Evolutionary conservation across 2,113 vertebrate genomes (phyloP).

Genomic region (Phoenicopterus ruber): DNA sequence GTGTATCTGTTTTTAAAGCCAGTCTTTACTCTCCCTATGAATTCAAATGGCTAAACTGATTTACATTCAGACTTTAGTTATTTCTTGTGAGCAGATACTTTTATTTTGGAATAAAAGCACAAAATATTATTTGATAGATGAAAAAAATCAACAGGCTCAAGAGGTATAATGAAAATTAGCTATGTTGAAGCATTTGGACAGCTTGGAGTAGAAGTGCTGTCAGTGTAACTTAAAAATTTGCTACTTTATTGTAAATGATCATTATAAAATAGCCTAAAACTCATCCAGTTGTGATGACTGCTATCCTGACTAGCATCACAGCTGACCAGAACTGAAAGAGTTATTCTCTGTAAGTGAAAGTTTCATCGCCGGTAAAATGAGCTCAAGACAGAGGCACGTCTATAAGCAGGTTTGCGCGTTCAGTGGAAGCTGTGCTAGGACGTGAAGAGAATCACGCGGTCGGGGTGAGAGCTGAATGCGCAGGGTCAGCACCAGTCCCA

Average conservation of each 20-base stretch:
- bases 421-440: not conserved
- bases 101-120: not conserved
- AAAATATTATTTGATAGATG: not conserved
- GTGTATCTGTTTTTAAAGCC: not conserved
- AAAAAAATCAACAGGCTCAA: not conserved
- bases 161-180: not conserved
- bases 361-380: not conserved
- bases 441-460: fast-evolving
- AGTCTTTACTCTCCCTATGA: not conserved
- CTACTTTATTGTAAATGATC: not conserved
- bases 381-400: not conserved
- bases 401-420: not conserved
- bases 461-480: not conserved
- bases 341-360: not conserved
- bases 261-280: not conserved
- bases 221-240: not conserved
- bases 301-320: not conserved
- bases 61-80: not conserved
- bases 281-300: not conserved
- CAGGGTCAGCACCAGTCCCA: not conserved
- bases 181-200: not conserved
- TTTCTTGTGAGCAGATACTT: not conserved
- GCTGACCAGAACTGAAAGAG: not conserved
- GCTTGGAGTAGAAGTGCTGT: not conserved
- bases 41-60: not conserved